Evolutionary conservation across 1,140 invertebrate genomes (phyloP), one percentile per base, ranked within the genome.

Genomic region (Scaptodrosophila lebanonensis): DNA sequence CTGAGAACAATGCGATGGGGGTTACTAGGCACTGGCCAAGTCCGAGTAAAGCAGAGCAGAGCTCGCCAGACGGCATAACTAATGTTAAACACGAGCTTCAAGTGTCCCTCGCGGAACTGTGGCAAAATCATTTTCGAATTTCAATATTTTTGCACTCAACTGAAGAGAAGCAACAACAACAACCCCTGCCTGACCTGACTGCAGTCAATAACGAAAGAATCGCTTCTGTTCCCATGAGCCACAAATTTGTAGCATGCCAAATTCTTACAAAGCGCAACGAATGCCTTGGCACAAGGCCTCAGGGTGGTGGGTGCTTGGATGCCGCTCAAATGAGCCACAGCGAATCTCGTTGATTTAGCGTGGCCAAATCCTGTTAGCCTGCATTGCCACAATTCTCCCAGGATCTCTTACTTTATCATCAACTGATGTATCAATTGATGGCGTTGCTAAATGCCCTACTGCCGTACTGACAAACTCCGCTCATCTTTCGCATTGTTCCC

Each of bases 321-420:
- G 38, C 18, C 11, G 75, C 66, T 75, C 69, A 70, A 82, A 82
- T 82, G 75, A 82, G 75, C 69, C 75, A 57, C 75, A 70, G 9
- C 75, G 66, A 82, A 82, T 82, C 13, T 53, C 70, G 66, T 75
- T 82, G 75, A 82, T 82, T 82, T 82, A 82, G 76, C 75, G 56
- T 82, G 62, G 76, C 69, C 75, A 82, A 82, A 82, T 82, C 75
- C 75, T 75, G 75, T 82, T 82, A 82, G 75, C 66, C 61, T 66
- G 75, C 20, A 33, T 27, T 48, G 73, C 50, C 62, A 65, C 50
- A 60, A 82, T 82, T 82, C 76, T 60, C 75, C 59, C 76, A 82
- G 65, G 65, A 82, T 50, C 53, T 62, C 49, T 50, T 25, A 5
- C 17, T 16, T 47, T 44, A 52, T 45, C 70, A 70, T 76, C 71